Conservation (phyloP, 2,888 invertebrate species). For the Harmothoe impar region DNA sequence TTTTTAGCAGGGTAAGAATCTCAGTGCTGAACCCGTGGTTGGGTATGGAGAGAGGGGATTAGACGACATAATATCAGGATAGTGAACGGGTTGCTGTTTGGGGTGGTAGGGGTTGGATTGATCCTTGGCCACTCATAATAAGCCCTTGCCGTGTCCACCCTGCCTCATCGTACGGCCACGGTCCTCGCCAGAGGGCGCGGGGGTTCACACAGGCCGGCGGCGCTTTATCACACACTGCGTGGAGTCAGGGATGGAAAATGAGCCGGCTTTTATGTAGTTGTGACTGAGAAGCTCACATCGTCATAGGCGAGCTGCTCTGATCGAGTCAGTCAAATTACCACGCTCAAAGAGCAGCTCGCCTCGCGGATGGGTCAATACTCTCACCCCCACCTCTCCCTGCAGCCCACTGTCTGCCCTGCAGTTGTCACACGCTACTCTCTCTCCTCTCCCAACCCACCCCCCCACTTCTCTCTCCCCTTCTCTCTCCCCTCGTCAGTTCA, state of each 20-base stretch:
- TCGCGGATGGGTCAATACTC: background rate
- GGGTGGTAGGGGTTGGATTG: background rate
- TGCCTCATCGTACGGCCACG: too few relatives aligned
- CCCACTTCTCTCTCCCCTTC: conserved; percentile 24
- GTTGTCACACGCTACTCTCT: background rate
- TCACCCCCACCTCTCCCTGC: background rate
- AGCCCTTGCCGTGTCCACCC: too few relatives aligned
- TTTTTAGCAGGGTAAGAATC: too few relatives aligned
- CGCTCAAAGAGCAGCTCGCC: background rate
- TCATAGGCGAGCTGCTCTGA: background rate
- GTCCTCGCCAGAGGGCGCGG: too few relatives aligned
- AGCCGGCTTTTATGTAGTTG: background rate
- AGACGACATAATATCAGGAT: too few relatives aligned
- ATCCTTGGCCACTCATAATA: background rate
- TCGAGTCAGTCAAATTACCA: conserved; percentile 6
- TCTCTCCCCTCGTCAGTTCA: background rate
- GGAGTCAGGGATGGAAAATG: background rate
- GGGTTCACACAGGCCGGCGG: too few relatives aligned
- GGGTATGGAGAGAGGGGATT: too few relatives aligned
- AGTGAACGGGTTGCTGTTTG: background rate
- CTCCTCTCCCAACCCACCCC: background rate
- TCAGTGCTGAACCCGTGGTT: too few relatives aligned
- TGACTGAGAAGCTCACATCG: background rate
- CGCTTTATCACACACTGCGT: too few relatives aligned
- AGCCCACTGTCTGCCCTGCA: background rate